Base-by-base conservation (phyloP, 2,888 invertebrate species). In the Dimorphilus gyrociliatus region DNA sequence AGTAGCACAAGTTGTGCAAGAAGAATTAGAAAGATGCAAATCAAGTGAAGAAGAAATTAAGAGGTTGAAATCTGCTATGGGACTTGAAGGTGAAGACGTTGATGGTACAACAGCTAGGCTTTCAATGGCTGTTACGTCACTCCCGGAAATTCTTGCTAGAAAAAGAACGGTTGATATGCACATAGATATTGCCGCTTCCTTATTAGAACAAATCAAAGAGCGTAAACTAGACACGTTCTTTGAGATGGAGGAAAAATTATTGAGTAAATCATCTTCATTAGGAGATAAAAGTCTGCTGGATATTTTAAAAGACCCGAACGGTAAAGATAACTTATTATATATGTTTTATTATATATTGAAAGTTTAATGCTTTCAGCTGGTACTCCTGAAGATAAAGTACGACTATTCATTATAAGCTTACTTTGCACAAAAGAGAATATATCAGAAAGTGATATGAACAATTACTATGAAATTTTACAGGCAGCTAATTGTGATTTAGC, bases 81-180 rank as follows among this genome's bases (percentile, higher is more conserved):
- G n/a, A n/a, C n/a, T 12, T 8, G 13, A 12, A 12, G 13, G 13
- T 12, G 10, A 25, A 10, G 13, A 12, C 12, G 13, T 12, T 8
- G 7, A 8, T 8, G 12, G 13, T 10, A 8, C 13, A 25, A 10
- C 13, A 25, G 13, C 13, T 10, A 8, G 13, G 12, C 16, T 14
- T 16, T 14, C 17, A n/a, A n/a, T n/a, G n/a, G n/a, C n/a, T n/a
- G n/a, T n/a, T 34, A 51, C 57, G 60, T 90, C 88, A 0, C 67
- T 99, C 47, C 97, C 97, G 0, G 90, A 92, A 55, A 69, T 99
- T 16, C 72, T 97, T 63, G 94, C 94, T 63, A 88, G 82, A 69
- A 97, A 99, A 61, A 71, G 90, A 23, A 71, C 94, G 10, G 88
- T 99, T 46, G 97, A 97, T 55, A 85, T 92, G 81, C 97, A 99